Base-by-base conservation (phyloP, 1,140 invertebrate species). In the Lordiphosa stackelbergi region DNA sequence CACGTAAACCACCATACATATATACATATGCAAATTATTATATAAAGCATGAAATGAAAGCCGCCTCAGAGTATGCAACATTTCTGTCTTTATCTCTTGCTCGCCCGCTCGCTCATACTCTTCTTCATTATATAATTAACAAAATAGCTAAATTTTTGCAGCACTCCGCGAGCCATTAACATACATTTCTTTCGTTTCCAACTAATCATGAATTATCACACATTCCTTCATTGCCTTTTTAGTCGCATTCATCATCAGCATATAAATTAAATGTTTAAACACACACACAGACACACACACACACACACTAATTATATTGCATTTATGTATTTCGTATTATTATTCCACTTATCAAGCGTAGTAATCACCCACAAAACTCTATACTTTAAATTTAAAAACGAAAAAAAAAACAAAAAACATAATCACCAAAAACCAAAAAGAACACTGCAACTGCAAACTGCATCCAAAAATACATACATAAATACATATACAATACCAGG, bases 261-360 rank as follows among this genome's bases (percentile, higher is more conserved):
- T 58, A 79, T 66, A 47, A 69, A 28, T 37, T 13, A 57, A 58
- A 57, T 73, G 66, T 69, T 53, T 68, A 68, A 69, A 55, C 61
- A 36, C 45, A 64, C 54, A 71, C 71, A 68, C 63, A 55, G 54
- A 36, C 45, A 55, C 61, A 36, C 45, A 55, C 61, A 36, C 45
- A 19, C 19, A 61, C 49, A 64, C 54, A 71, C 71, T 81, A 74
- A 81, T 81, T 81, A 53, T 79, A 81, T 79, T 79, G 66, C 71
- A 79, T 79, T 68, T 79, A 78, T 78, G 47, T 74, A 81, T 74
- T 78, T 81, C 74, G 75, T 78, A 78, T 68, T 68, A 66, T 78
- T 79, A 81, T 77, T 81, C 77, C 75, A 79, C 73, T 81, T 79
- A 81, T 81, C 66, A 58, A 79, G 74, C 75, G 75, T 79, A 79